Evolutionary conservation across 1,140 invertebrate genomes (phyloP), one percentile per base, ranked within the genome.

Genomic region (Amyelois transitella): DNA sequence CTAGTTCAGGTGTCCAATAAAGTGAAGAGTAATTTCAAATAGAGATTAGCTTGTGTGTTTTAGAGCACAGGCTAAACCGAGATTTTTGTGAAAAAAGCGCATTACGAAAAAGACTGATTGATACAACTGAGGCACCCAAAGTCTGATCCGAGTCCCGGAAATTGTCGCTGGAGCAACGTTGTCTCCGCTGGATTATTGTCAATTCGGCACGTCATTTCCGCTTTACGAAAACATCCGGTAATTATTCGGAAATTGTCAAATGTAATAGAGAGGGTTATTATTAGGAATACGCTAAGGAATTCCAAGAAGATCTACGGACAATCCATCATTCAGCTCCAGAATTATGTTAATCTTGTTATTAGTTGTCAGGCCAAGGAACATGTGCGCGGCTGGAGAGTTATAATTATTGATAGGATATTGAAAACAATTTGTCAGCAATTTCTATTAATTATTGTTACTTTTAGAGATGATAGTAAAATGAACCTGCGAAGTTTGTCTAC

Each of bases 141-240:
- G 8, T 19, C 18, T 21, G 19, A 48, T 64, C 55, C 45, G 55
- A 66, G 51, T 61, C 17, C 60, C 69, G 80, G 80, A 83, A 81
- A 83, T 83, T 83, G 65, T 67, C 55, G 70, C 58, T 53, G 66
- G 68, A 71, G 73, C 62, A 56, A 79, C 77, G 76, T 73, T 80
- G 76, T 79, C 75, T 81, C 55, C 55, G 66, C 69, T 43, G 72
- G 67, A 81, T 73, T 75, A 74, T 76, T 79, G 69, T 79, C 71
- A 65, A 77, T 77, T 78, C 67, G 69, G 72, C 70, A 72, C 75
- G 71, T 76, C 69, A 81, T 81, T 78, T 82, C 79, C 79, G 69
- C 57, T 69, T 72, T 71, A 71, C 60, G 63, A 75, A 77, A 73
- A 78, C 70, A 76, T 72, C 75, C 69, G 67, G 65, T 74, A 72